Conservation (phyloP, 1,140 invertebrate species). For the Hyposmocoma kahamanoa region DNA sequence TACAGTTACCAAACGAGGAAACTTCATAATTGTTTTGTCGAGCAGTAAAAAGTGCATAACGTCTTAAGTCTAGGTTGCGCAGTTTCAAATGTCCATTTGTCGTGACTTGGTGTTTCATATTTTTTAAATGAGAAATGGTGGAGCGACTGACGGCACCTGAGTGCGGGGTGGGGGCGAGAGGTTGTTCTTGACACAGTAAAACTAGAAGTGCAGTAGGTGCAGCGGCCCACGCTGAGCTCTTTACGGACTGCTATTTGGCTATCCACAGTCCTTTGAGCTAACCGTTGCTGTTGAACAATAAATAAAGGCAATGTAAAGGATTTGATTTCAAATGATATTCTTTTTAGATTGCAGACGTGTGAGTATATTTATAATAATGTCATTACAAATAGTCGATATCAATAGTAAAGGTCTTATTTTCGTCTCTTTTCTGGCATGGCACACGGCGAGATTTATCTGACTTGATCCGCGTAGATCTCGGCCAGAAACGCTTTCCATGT, state of each 20-base stretch:
- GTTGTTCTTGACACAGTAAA: constrained; percentile 73
- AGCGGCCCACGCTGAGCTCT: constrained; percentile 66
- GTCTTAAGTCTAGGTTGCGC: constrained; percentile 13
- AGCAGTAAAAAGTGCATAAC: constrained; percentile 18
- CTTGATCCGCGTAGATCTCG: constrained; percentile 35
- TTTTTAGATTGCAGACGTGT: no score
- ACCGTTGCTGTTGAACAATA: neutral
- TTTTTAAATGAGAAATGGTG: constrained; percentile 46
- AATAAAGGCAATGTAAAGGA: neutral
- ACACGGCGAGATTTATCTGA: constrained; percentile 34
- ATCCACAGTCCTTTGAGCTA: constrained; percentile 22
- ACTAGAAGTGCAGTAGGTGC: constrained; percentile 72
- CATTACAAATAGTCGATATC: no score
- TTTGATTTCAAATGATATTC: no score
- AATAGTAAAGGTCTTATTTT: no score
- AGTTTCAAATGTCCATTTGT: constrained; percentile 15
- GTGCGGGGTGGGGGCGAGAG: constrained; percentile 50
- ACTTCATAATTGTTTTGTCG: constrained; percentile 15
- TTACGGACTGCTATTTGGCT: constrained; percentile 49
- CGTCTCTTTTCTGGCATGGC: constrained; percentile 21
- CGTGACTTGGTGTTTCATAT: constrained; percentile 12
- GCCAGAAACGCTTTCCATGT: constrained; percentile 44
- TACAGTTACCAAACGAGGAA: constrained; percentile 19
- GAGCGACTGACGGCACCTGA: constrained; percentile 11
- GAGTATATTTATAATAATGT: no score